Conservation (phyloP, 2,888 invertebrate genomes). For the Scelioninae gen. 1 region DNA sequence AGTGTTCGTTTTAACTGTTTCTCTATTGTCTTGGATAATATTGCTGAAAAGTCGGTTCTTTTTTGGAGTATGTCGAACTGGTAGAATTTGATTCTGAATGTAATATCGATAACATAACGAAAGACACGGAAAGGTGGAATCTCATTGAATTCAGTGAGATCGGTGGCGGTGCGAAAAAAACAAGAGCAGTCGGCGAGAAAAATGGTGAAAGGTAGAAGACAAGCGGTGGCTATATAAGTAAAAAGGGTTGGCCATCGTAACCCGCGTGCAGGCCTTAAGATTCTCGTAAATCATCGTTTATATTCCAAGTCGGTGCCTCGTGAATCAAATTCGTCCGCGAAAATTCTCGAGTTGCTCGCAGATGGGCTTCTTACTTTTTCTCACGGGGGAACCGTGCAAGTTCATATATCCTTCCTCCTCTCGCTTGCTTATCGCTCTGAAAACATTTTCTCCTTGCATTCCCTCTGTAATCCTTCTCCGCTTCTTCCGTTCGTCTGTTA, state of each 20-base stretch:
- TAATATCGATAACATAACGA: constrained; percentile 38
- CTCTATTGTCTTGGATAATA: too few species aligned
- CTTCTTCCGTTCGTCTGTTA: constrained; percentile 35
- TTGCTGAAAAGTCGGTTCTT: too few species aligned
- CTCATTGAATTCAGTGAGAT: constrained; percentile 47
- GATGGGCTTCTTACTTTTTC: constrained; percentile 68
- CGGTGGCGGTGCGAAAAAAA: constrained; percentile 32
- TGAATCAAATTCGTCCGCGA: constrained; percentile 75
- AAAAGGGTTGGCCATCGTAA: constrained; percentile 65
- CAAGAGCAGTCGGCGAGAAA: constrained; percentile 29
- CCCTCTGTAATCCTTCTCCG: constrained; percentile 45
- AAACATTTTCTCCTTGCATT: constrained; percentile 62
- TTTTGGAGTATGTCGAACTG: too few species aligned
- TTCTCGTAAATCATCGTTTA: constrained; percentile 77
- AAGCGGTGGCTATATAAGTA: constrained; percentile 47
- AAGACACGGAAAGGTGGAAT: constrained; percentile 45
- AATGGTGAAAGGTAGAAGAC: constrained; percentile 59
- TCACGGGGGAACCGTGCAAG: constrained; percentile 58
- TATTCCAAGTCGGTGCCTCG: constrained; percentile 76
- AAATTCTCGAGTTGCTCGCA: constrained; percentile 69
- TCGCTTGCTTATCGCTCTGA: constrained; percentile 69
- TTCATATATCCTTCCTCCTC: constrained; percentile 66
- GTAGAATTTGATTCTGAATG: constrained; percentile 17
- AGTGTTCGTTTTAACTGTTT: too few species aligned
- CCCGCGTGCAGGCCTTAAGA: constrained; percentile 69